Evolutionary conservation across 64 coral and sea anemone genomes (phyloP).

Genomic region (Pocillopora verrucosa): DNA sequence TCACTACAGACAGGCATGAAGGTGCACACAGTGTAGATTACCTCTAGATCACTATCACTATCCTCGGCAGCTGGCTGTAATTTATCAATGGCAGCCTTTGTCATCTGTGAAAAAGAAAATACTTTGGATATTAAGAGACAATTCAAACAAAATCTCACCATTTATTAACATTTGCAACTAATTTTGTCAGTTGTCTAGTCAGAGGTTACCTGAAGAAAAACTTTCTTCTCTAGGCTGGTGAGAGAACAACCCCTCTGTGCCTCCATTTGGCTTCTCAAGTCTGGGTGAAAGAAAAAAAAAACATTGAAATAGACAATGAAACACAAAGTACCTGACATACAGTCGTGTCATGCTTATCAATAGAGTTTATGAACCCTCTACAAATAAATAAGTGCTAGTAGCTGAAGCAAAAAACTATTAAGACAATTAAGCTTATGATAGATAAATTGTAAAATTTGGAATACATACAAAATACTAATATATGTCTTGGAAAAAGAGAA

Average conservation of each 20-base stretch:
- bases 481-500: no score
- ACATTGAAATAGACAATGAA: no score
- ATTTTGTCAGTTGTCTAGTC: background rate
- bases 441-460: no score
- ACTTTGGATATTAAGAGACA: background rate
- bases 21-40: background rate
- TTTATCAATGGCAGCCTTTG: constrained; percentile 48
- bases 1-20: background rate
- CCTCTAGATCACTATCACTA: background rate
- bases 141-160: background rate
- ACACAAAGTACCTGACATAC: no score
- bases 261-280: constrained; percentile 81
- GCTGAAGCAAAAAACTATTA: no score
- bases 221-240: constrained; percentile 72
- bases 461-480: no score
- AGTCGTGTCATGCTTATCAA: no score
- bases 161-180: background rate
- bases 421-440: no score
- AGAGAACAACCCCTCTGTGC: constrained; percentile 64
- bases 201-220: constrained; percentile 67
- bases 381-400: no score
- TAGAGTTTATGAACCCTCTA: no score
- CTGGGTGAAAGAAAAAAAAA: constrained; percentile 11
- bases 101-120: constrained; percentile 35
- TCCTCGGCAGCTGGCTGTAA: background rate